Percentiles rank a stretch among this genome's conserved stretches.
Conservation (phyloP, 2,888 invertebrate genomes). For the Geophilus truncorum region DNA sequence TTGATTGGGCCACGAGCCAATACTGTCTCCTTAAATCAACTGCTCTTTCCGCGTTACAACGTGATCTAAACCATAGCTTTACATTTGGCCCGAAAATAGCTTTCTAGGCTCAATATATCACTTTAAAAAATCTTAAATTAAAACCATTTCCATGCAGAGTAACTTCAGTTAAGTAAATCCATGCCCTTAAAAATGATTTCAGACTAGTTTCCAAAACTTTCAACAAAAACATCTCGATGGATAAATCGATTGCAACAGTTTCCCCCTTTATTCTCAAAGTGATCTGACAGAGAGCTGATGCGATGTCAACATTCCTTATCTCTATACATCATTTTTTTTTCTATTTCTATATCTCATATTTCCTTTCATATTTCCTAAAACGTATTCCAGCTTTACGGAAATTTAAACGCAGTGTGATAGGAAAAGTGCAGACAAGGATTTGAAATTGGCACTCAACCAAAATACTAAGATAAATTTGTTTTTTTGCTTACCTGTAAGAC, state of each 20-base stretch:
- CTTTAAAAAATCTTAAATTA: no score
- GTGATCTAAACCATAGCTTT: no score
- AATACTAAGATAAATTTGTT: neutral
- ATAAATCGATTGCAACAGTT: neutral
- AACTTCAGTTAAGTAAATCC: no score
- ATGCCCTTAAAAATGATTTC: no score
- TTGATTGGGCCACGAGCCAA: no score
- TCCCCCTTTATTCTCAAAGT: neutral
- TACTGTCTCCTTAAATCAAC: no score
- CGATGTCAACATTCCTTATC: neutral
- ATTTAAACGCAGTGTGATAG: neutral
- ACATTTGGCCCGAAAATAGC: no score
- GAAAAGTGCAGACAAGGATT: neutral
- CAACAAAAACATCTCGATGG: neutral
- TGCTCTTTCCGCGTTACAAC: no score
- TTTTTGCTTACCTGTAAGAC: conserved; percentile 8
- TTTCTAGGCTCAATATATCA: no score
- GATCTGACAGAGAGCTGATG: neutral
- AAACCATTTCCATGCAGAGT: no score
- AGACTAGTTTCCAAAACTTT: neutral
- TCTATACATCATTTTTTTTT: neutral
- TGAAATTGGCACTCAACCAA: neutral
- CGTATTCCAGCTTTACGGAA: neutral
- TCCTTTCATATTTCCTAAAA: neutral
- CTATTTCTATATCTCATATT: neutral